Evolutionary conservation across 1,140 invertebrate species (phyloP).

Genomic region (Sycophaga agraensis): DNA sequence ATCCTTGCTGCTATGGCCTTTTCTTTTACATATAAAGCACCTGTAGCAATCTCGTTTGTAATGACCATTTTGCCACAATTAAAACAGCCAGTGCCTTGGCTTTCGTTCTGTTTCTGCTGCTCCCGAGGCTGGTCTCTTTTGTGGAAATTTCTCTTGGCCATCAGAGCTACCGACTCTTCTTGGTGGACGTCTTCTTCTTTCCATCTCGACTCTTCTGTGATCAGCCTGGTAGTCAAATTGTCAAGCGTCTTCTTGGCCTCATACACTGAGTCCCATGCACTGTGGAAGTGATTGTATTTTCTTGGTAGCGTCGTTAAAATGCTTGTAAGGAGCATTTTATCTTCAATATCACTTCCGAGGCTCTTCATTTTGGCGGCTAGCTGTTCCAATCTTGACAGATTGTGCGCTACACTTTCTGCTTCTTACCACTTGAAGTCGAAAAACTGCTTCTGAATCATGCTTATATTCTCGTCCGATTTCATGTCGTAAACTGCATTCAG

Average conservation of each 20-base stretch:
- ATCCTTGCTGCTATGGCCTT: too few species aligned
- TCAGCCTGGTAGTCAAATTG: not conserved
- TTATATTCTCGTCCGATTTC: not conserved
- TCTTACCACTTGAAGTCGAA: not conserved
- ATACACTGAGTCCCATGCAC: not conserved
- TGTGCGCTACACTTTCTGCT: not conserved
- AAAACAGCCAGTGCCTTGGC: not conserved
- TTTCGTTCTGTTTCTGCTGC: not conserved
- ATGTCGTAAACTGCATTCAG: too few species aligned
- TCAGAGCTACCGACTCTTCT: not conserved
- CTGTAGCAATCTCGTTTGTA: not conserved
- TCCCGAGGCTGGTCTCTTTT: not conserved
- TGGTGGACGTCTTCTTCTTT: not conserved
- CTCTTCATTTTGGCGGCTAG: constrained; percentile 1
- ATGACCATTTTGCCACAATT: not conserved
- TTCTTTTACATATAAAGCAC: not conserved
- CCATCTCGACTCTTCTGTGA: not conserved
- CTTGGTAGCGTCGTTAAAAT: not conserved
- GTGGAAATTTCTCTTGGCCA: not conserved
- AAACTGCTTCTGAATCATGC: too few species aligned
- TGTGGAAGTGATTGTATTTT: constrained; percentile 4
- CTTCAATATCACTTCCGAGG: not conserved
- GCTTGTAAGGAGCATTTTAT: not conserved
- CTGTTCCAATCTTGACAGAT: not conserved
- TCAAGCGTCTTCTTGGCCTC: not conserved